phyloP scores from a whole-genome alignment of 2,888 invertebrate species.

The Mesorhabditis spiculigera region DNA sequence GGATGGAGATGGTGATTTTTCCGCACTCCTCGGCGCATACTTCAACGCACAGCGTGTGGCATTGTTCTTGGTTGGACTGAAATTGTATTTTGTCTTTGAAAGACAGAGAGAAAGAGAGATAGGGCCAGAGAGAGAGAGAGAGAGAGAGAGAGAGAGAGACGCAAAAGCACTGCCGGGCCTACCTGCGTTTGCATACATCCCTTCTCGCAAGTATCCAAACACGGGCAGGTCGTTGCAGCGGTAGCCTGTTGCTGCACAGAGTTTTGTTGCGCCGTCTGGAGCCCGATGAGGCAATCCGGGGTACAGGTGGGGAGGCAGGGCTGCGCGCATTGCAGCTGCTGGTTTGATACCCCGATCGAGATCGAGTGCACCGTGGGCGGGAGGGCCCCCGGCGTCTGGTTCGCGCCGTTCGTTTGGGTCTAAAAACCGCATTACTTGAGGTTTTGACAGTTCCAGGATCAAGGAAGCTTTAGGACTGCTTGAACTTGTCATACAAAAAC shows the following conservation, averaged over 20 bases:
- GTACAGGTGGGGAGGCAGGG: background rate
- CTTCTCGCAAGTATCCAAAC: background rate
- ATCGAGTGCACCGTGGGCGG: background rate
- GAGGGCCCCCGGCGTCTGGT: too few relatives aligned
- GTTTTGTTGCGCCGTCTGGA: background rate
- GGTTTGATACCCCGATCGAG: constrained; percentile 27
- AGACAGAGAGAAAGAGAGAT: too few relatives aligned
- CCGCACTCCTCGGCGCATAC: background rate
- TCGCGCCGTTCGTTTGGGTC: too few relatives aligned
- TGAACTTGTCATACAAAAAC: too few relatives aligned
- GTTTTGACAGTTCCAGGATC: too few relatives aligned
- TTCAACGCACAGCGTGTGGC: constrained; percentile 6
- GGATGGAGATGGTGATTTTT: background rate
- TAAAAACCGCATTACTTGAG: too few relatives aligned
- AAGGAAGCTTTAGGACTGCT: too few relatives aligned
- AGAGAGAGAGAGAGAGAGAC: too few relatives aligned
- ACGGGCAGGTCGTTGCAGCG: background rate
- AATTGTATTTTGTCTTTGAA: too few relatives aligned
- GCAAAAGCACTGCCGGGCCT: too few relatives aligned
- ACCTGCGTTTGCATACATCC: background rate
- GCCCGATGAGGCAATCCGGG: constrained; percentile 20
- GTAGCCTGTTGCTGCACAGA: background rate
- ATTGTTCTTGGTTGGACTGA: background rate
- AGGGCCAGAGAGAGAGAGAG: too few relatives aligned
- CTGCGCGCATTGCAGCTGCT: constrained; percentile 26